Evolutionary conservation across 2,113 vertebrate genomes (phyloP).

Genomic region (Carassius carassius): DNA sequence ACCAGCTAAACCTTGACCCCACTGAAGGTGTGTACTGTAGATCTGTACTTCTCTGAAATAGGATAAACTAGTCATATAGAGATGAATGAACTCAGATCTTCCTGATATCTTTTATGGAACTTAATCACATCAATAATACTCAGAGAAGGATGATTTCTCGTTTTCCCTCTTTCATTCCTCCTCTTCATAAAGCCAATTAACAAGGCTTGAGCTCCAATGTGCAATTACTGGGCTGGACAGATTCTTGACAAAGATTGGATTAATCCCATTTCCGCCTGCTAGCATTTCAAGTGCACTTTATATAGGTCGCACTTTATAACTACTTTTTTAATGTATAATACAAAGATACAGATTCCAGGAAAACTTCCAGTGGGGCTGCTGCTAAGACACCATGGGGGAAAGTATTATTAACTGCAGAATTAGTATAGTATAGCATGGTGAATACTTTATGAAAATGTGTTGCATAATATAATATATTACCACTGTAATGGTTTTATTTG

Average conservation of each 20-base stretch:
- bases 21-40: not conserved
- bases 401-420: not conserved
- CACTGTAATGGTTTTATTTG: not conserved
- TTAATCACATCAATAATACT: not conserved
- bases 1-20: not conserved
- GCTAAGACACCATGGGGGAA: not conserved
- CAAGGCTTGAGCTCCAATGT: conserved; percentile 63
- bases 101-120: not conserved
- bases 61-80: not conserved
- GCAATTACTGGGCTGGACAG: conserved; percentile 66
- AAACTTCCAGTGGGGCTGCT: not conserved
- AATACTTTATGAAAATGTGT: not conserved
- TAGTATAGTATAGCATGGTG: not conserved
- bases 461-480: not conserved
- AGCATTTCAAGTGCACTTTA: conserved; percentile 57
- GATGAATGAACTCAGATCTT: not conserved
- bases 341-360: not conserved
- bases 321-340: conserved; percentile 48
- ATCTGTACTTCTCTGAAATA: not conserved
- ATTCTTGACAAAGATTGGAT: conserved; percentile 69
- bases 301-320: conserved; percentile 66
- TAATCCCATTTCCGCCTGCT: conserved; percentile 67
- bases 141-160: not conserved
- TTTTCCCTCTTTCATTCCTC: not conserved
- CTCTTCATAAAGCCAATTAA: conserved; percentile 58